Base-by-base conservation (phyloP, 1,140 invertebrate species). In the Zaprionus davidi region DNA sequence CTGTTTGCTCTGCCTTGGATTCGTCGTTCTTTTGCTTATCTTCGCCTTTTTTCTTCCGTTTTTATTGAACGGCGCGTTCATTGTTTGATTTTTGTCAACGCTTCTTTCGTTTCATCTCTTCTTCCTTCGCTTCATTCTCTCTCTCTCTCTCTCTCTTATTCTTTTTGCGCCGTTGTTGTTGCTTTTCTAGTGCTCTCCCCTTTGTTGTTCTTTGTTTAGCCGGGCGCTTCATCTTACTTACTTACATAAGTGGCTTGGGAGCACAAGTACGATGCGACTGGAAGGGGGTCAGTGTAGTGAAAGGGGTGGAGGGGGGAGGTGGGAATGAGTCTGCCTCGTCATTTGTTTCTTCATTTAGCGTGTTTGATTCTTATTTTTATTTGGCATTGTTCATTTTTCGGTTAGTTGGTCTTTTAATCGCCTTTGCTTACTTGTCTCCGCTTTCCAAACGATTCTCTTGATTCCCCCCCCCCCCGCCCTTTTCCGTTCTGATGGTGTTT, bases 71-170 rank as follows among this genome's bases (percentile, higher is more conserved):
- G 80, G 65, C 81, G 65, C 71, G 76, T 81, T 81, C 62, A 76
- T 87, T 87, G 83, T 87, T 88, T 88, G 83, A 87, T 87, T 87
- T 88, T 87, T 88, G 84, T 87, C 83, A 87, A 88, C 75, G 80
- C 78, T 86, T 75, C 68, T 69, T 64, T 58, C 31, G 20, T 60
- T 46, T 41, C 26, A 59, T 22, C 17, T n/a, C 41, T 38, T 15
- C 58, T 38, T 20, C n/a, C 24, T 28, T 46, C 36, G 38, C 2
- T 41, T 34, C 24, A 26, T 26, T 26, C 46, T 41, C 24, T 62
- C 57, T 59, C 12, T 31, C 24, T 5, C 12, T 20, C 2, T 67
- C 24, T 9, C 49, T 59, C 15, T 15, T 28, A 1, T 20, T 56
- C 15, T 34, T 70, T 4, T 13, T 51, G 20, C 22, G 17, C 7